These are phyloP conservation scores for Orthosia incerta DNA, from an alignment of 2,888 invertebrate species.

Conservation along the genomic window DNA sequence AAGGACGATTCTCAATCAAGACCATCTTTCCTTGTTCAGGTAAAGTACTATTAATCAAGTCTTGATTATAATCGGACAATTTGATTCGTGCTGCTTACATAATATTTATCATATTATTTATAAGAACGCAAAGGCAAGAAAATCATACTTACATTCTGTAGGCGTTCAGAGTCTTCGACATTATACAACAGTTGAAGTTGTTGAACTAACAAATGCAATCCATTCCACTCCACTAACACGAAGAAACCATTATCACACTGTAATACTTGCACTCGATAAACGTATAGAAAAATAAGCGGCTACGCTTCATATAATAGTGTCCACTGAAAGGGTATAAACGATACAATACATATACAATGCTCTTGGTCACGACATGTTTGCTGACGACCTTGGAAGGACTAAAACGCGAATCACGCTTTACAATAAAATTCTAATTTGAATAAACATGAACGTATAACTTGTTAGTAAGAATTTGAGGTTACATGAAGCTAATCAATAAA, in stretches of 20 bases:
- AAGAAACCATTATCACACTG: constrained; percentile 67
- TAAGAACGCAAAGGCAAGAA: constrained; percentile 26
- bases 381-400: constrained; percentile 72
- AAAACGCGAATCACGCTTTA: constrained; percentile 49
- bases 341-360: constrained; percentile 55
- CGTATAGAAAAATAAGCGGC: constrained; percentile 71
- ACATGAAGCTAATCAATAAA: constrained; percentile 12
- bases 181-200: constrained; percentile 85
- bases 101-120: neutral
- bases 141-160: constrained; percentile 95
- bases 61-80: neutral
- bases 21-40: neutral
- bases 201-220: constrained; percentile 75
- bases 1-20: neutral
- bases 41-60: neutral
- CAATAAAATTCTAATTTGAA: constrained; percentile 38
- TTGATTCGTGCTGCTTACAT: neutral
- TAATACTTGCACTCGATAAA: constrained; percentile 70
- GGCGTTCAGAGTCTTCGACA: constrained; percentile 97
- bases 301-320: constrained; percentile 68
- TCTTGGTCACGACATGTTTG: constrained; percentile 65
- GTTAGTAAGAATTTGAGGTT: constrained; percentile 21
- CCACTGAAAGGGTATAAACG: constrained; percentile 66
- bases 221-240: constrained; percentile 83
- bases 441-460: constrained; percentile 32